Evolutionary conservation across 2,113 vertebrate genomes (phyloP), one percentile per base, ranked within the genome.

Genomic region (Siphamia tubifer): DNA sequence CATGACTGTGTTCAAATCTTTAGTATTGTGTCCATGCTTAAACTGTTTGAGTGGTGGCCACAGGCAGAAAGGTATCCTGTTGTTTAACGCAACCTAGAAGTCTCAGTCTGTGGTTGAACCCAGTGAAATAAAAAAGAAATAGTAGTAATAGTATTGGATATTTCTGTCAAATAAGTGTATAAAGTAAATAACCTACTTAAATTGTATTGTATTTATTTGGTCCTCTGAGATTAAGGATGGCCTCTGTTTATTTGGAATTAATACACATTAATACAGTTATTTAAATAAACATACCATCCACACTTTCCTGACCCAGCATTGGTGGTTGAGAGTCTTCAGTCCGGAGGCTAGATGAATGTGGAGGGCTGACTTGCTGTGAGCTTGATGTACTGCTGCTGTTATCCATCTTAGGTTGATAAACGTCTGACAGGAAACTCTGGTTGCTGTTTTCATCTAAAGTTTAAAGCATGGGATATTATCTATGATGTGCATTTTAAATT

Each of bases 371-470:
- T 82, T 96, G 95, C 54, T 95, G 95, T 2, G 95, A 96, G 74
- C 96, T 98, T 54, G 96, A 98, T 74, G 93, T 96, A 67, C 94
- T 95, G 83, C 96, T 97, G 94, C 89, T 91, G 65, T 95, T 96
- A 76, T 98, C 98, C 87, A 95, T 94, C 84, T 98, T 99, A 48
- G 96, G 91, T 61, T 95, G 97, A 80, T 96, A 98, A 34, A 94
- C 93, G 0, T 99, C 98, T 0, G 97, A 98, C 79, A 97, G 79
- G 17, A 96, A 99, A 77, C 98, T 99, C 93, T 98, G 97, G 88
- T 98, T 99, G 91, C 98, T 99, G 85, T 95, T 99, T 86, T 99
- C 98, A 91, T 99, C 98, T 99, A 89, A 51, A 87, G 84, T 27
- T 4, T 34, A 71, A 23, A 55, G n/a, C 6, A 42, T 3, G 74